Base-by-base conservation (phyloP, 2,888 invertebrate species). In the Drosophila nr. fundita region DNA sequence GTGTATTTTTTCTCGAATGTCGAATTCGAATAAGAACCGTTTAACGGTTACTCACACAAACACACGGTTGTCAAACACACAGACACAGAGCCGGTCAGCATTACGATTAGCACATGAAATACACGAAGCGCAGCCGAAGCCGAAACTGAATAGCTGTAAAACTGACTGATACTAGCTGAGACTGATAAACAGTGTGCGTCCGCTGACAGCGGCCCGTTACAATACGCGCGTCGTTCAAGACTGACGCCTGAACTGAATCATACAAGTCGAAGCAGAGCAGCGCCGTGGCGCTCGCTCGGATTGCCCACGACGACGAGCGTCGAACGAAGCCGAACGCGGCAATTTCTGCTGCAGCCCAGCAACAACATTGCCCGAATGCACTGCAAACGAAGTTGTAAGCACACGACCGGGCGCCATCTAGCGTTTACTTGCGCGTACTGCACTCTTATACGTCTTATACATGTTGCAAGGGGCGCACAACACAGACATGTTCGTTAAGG, bases 171-270 rank as follows among this genome's bases (percentile, higher is more conserved):
- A 67, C 53, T 57, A 40, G 61, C 57, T 70, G 63, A 38, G 54
- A 62, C 61, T 73, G 72, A 68, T 76, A 68, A 64, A 52, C 24
- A 27, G 7, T 18, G 42, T 50, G 60, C 52, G 69, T 65, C 45
- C 54, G 42, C 63, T n/a, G 24, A 38, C 27, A 69, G 72, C 81
- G 79, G 73, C 83, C 91, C 83, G 86, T 90, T 78, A 63, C 68
- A 80, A 86, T 82, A 74, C 78, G 77, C 89, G 90, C 87, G 87
- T 89, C 82, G 80, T 81, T 78, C 85, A 80, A 87, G 87, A 90
- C 91, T 90, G 80, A 90, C 84, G 77, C 68, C 27, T 21, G 40
- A 70, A 67, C 72, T 71, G 63, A 77, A 64, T 73, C 81, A 73
- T 64, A 80, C 80, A 76, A 68, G 77, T 73, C 54, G 60, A 78